Evolutionary conservation across 2,797 vertebrate species (phyloP), one percentile per base, ranked within the genome.

Genomic region (Betta splendens): DNA sequence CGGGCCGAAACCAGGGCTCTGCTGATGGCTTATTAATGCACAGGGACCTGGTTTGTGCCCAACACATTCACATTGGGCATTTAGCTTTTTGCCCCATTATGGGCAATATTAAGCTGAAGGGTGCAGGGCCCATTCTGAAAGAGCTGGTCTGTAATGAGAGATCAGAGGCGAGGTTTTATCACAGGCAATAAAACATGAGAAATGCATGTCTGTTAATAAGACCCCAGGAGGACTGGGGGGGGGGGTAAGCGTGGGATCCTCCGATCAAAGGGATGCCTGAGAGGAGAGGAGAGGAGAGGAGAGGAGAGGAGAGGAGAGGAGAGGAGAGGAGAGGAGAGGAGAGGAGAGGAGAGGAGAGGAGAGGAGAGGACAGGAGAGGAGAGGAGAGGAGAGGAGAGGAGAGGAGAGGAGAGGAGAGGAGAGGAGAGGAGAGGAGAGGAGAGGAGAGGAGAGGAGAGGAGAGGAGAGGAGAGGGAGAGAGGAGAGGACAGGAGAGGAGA

Each of bases 141-240:
- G 82, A 88, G 80, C 60, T 57, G 2, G 73, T 45, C 69, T 72
- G 75, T 89, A 91, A 90, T 91, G 87, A 88, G 87, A 92, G 87
- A 90, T 90, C 87, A 90, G 83, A 88, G 85, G 80, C 72, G 31
- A 83, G 83, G 89, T 87, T 91, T 89, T 89, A 91, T 89, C 83
- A 88, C 75, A 80, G 82, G 86, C 85, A 89, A 91, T 91, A 91
- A 91, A 91, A 91, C 88, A 90, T 81, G 82, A 90, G 87, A 81
- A 84, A 66, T 77, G 77, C 9, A 72, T 83, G 86, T 89, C 90
- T 88, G 87, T 87, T 91, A 92, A 92, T 91, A 90, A 90, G 89
- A 89, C 85, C 90, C 74, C 86, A 9, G 56, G 89, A 89, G 91
- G 64, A 79, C 78, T 70, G 76, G 55, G 74, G 75, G 65, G 60